Evolutionary conservation across 2,113 vertebrate genomes (phyloP).

Genomic region (Lampris megalopsis): DNA sequence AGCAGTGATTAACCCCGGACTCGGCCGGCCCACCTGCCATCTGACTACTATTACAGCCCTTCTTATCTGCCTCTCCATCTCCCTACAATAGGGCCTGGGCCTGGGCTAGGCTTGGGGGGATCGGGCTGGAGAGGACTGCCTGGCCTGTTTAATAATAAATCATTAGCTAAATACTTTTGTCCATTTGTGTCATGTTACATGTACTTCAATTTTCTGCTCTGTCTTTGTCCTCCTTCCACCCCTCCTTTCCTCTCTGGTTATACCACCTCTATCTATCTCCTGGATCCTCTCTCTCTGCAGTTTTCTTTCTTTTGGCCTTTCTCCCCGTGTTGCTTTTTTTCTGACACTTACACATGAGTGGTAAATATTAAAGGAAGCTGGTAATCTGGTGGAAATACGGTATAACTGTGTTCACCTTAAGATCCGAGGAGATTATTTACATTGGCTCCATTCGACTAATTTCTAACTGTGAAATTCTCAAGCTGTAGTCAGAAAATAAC

Average conservation of each 20-base stretch:
- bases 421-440: too few relatives aligned
- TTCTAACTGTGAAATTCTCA: too few relatives aligned
- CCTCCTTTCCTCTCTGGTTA: slow-evolving; percentile 19
- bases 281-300: slow-evolving; percentile 35
- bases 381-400: too few relatives aligned
- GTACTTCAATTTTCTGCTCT: slow-evolving; percentile 83
- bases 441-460: too few relatives aligned
- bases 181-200: slow-evolving; percentile 86
- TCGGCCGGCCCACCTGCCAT: slow-evolving; percentile 84
- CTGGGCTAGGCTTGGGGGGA: slow-evolving; percentile 68
- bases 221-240: slow-evolving; percentile 62
- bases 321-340: not conserved
- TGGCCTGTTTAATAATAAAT: slow-evolving; percentile 86
- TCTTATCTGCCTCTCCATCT: slow-evolving; percentile 84
- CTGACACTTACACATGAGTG: too few relatives aligned
- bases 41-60: slow-evolving; percentile 83
- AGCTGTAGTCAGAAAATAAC: too few relatives aligned
- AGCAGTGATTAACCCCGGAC: slow-evolving; percentile 85
- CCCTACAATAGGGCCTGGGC: slow-evolving; percentile 77
- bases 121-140: slow-evolving; percentile 64
- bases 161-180: slow-evolving; percentile 88
- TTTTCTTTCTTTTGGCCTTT: slow-evolving; percentile 42
- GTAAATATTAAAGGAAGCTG: too few relatives aligned
- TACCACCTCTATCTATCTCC: slow-evolving; percentile 35
- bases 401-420: too few relatives aligned